Evolutionary conservation across 2,888 invertebrate species (phyloP).

Genomic region (Agrochola litura): DNA sequence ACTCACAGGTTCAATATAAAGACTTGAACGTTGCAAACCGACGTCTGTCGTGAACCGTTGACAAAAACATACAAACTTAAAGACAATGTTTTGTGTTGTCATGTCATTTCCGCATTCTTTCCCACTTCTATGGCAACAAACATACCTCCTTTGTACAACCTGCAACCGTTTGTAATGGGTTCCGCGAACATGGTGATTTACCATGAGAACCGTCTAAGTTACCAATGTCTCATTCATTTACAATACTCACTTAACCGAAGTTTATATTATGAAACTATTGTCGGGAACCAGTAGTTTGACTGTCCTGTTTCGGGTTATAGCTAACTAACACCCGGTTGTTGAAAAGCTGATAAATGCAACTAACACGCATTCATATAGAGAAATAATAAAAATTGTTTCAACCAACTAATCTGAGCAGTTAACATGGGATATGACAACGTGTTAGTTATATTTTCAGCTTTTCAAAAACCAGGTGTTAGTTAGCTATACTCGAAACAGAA

Average conservation of each 20-base stretch:
- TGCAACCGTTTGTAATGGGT: conserved; percentile 31
- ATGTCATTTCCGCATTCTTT: conserved; percentile 56
- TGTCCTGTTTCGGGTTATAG: too few relatives aligned
- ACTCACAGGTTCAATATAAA: conserved; percentile 8
- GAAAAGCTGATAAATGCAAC: too few relatives aligned
- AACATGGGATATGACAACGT: too few relatives aligned
- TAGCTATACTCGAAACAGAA: too few relatives aligned
- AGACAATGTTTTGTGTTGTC: conserved; percentile 45
- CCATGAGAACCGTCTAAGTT: conserved; percentile 31
- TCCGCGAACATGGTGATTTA: conserved; percentile 54
- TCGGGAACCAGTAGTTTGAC: too few relatives aligned
- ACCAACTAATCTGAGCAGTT: too few relatives aligned
- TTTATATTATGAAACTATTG: too few relatives aligned
- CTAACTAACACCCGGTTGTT: too few relatives aligned
- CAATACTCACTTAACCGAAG: conserved; percentile 5
- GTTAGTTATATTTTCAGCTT: too few relatives aligned
- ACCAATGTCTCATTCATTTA: conserved; percentile 31
- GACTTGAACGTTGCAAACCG: conserved; percentile 31
- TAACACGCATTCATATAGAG: too few relatives aligned
- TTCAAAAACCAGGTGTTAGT: too few relatives aligned
- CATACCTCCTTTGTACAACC: conserved; percentile 38
- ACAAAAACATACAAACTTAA: conserved; percentile 30
- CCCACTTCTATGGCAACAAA: conserved; percentile 40
- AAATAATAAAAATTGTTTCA: too few relatives aligned
- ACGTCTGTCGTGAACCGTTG: conserved; percentile 25